Evolutionary conservation across 1,140 invertebrate genomes (phyloP).

Genomic region (Drosophila biarmipes): DNA sequence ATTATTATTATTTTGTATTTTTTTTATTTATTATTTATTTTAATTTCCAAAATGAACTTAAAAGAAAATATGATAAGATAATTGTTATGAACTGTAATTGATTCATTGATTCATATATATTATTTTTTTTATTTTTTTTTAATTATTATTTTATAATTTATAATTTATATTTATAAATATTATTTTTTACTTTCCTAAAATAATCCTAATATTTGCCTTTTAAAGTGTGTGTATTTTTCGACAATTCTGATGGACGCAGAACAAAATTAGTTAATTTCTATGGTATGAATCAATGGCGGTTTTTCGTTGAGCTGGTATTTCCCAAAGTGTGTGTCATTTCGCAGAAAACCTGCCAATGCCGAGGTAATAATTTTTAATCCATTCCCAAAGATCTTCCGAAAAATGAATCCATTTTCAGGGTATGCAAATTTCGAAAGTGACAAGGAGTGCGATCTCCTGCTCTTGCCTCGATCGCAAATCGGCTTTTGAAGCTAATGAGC

Average conservation of each 20-base stretch:
- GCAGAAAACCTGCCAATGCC: background rate
- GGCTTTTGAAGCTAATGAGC: constrained; percentile 69
- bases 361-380: background rate
- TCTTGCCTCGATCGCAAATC: constrained; percentile 48
- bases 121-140: too few species aligned
- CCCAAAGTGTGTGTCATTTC: background rate
- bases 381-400: background rate
- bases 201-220: too few species aligned
- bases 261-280: background rate
- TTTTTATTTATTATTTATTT: too few species aligned
- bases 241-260: background rate
- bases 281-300: background rate
- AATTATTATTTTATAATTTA: too few species aligned
- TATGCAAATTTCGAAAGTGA: constrained; percentile 11
- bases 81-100: too few species aligned
- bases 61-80: too few species aligned
- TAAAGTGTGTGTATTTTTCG: background rate
- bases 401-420: background rate
- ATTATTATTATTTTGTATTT: too few species aligned
- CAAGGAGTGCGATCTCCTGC: constrained; percentile 22
- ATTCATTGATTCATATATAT: too few species aligned
- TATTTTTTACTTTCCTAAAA: background rate
- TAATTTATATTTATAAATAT: background rate
- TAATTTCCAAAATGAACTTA: too few species aligned
- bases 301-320: background rate